Evolutionary conservation across 1,140 invertebrate species (phyloP), one percentile per base, ranked within the genome.

Genomic region (Diorhabda elongata): DNA sequence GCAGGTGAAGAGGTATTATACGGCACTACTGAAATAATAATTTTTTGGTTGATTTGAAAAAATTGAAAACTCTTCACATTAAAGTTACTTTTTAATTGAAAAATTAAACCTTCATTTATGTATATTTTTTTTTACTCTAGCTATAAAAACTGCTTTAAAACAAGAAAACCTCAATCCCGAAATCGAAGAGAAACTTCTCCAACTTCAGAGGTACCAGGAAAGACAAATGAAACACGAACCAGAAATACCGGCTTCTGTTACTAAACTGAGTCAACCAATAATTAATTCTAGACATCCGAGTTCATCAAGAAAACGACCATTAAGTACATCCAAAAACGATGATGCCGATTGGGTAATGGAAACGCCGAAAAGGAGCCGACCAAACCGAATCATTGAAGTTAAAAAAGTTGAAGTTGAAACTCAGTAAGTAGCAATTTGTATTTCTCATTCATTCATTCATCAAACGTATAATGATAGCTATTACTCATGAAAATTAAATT

Each of bases 101-200:
- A 26, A 26, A 65, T 71, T 70, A 62, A 42, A 70, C 61, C 64
- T 62, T 52, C 73, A 71, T 68, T 74, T 63, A 44, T 64, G 71
- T 64, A 69, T 64, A 70, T 65, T 69, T 64, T 69, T 67, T 72
- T 71, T 64, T 61, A 64, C 61, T 71, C 5, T 79, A 93, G 91
- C 91, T 3, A 92, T 93, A 67, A 91, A 91, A 81, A 92, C 89
- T 80, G 92, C 91, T 5, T 80, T 95, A 52, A 92, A 92, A 79
- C 90, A 92, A 80, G 91, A 93, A 76, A 95, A 95, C 80, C 82
- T 96, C 8, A 93, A 94, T 80, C 94, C 95, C 2, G 95, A 97
- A 81, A 94, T 97, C 61, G 94, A 97, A 80, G 94, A 96, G 72
- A 97, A 97, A 78, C 79, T 97, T 41, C 82, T 96, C 3, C 92